Evolutionary conservation across 2,888 invertebrate species (phyloP).

Genomic region (Hypselothyrea guttata): DNA sequence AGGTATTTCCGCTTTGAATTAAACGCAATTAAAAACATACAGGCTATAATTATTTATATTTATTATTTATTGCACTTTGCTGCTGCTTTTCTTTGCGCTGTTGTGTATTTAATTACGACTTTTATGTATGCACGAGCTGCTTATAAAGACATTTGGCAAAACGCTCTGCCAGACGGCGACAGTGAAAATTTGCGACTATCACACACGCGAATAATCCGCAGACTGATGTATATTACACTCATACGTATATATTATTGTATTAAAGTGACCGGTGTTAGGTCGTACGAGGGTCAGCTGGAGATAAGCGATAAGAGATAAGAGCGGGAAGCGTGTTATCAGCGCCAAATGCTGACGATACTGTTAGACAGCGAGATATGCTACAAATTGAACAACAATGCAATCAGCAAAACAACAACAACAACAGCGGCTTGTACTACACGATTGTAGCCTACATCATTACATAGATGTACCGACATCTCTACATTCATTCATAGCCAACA

Average conservation of each 20-base stretch:
- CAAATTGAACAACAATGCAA: conserved; percentile 66
- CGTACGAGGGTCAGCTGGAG: conserved; percentile 18
- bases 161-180: conserved; percentile 25
- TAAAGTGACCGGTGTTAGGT: conserved; percentile 24
- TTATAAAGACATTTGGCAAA: conserved; percentile 38
- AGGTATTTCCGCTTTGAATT: conserved; percentile 66
- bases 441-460: conserved; percentile 15
- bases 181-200: conserved; percentile 23
- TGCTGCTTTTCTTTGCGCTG: conserved; percentile 14
- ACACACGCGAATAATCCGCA: conserved; percentile 27
- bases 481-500: conserved; percentile 1
- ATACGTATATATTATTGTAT: conserved; percentile 7
- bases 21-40: conserved; percentile 58
- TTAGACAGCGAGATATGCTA: conserved; percentile 27
- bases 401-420: conserved; percentile 32
- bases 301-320: conserved; percentile 22
- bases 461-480: not conserved
- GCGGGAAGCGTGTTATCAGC: conserved; percentile 29
- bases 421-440: conserved; percentile 52
- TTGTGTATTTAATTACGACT: conserved; percentile 19
- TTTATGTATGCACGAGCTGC: conserved; percentile 19
- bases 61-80: conserved; percentile 33
- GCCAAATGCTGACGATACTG: conserved; percentile 24
- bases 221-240: no score
- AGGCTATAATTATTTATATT: conserved; percentile 37